Conservation (phyloP, 2,888 invertebrate genomes). For the Serrognathus titanus region DNA sequence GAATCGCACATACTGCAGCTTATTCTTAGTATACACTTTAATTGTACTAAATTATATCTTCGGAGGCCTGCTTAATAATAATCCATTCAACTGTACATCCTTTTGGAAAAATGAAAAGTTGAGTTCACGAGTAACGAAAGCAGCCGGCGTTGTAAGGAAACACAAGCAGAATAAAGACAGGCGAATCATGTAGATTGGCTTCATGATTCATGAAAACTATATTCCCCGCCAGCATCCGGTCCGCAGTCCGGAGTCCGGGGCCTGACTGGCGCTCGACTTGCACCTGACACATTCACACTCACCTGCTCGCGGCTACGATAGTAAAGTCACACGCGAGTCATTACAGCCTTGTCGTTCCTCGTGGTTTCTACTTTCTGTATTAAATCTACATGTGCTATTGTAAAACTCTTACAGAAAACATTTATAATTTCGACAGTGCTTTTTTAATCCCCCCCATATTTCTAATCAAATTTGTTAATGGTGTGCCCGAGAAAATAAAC, state of each 20-base stretch:
- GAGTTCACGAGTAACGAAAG: background rate
- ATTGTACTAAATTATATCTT: too few species aligned
- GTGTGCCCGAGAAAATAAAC: background rate
- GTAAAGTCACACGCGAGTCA: background rate
- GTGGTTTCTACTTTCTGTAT: background rate
- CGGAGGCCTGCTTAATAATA: background rate
- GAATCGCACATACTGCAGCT: too few species aligned
- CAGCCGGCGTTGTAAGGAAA: background rate
- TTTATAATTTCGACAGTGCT: too few species aligned
- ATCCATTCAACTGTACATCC: slow-evolving; percentile 3
- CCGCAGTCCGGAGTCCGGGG: slow-evolving; percentile 22
- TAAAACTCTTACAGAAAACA: background rate
- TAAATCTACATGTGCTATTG: background rate
- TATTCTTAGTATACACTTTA: too few species aligned
- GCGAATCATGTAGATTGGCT: background rate
- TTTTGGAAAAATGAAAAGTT: background rate
- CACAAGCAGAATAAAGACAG: background rate
- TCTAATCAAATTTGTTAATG: background rate
- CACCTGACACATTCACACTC: slow-evolving; percentile 21
- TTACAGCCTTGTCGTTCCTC: background rate
- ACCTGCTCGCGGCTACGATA: slow-evolving; percentile 14
- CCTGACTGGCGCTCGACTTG: slow-evolving; percentile 19
- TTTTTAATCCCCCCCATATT: background rate
- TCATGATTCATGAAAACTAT: slow-evolving; percentile 16
- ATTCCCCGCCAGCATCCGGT: slow-evolving; percentile 28